These are phyloP conservation scores for Myocastor coypus DNA, from an alignment of 2,113 vertebrate species.

Conservation along the genomic window DNA sequence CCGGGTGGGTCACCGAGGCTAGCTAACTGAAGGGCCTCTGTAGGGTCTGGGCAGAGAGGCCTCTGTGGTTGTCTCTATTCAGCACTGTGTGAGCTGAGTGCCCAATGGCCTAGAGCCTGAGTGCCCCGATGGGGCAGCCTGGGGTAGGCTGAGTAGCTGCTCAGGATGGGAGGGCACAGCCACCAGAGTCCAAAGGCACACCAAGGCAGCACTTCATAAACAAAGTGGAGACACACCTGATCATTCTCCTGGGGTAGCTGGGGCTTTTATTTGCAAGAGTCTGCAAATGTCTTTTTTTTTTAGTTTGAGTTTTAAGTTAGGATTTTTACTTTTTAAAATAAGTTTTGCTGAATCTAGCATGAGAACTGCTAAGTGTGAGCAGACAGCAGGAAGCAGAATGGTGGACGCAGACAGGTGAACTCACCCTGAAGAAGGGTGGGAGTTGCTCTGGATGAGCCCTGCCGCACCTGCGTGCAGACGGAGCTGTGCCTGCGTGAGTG, in stretches of 20 bases:
- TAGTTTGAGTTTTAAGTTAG: background rate
- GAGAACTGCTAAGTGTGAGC: background rate
- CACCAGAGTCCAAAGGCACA: background rate
- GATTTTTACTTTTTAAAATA: background rate
- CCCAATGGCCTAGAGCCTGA: background rate
- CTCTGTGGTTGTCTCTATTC: background rate
- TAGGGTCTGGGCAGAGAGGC: background rate
- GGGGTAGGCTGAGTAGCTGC: background rate
- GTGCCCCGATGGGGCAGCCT: accelerated
- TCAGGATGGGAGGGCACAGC: background rate
- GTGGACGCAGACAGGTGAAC: too few species aligned
- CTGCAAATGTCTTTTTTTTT: too few species aligned
- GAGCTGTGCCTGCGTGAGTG: too few species aligned
- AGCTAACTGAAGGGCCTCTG: background rate
- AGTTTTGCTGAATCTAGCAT: background rate
- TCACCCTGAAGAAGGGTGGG: too few species aligned
- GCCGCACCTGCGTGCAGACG: too few species aligned
- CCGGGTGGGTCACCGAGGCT: too few species aligned
- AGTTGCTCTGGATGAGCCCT: too few species aligned
- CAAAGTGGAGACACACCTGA: background rate
- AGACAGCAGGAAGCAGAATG: background rate
- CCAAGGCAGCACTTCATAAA: background rate
- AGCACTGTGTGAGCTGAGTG: background rate
- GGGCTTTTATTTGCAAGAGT: background rate
- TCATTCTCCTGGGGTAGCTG: background rate